These are phyloP conservation scores for Beris morrisii DNA, from an alignment of 2,888 invertebrate species.

Conservation along the genomic window DNA sequence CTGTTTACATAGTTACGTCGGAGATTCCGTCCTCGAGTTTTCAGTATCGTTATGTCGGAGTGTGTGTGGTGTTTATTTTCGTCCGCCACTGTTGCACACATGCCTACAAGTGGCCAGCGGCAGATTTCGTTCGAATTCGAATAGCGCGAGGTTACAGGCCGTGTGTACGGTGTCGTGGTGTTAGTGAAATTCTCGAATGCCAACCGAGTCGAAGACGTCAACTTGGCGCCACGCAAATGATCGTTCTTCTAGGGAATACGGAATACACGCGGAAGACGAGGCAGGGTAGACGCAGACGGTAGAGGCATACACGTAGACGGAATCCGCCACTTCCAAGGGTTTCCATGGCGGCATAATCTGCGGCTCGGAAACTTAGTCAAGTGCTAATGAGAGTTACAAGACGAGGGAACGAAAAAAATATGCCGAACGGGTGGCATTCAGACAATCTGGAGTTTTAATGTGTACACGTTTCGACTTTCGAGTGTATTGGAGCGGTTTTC, in stretches of 20 bases:
- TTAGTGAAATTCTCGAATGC: conserved; percentile 3
- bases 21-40: conserved; percentile 37
- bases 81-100: conserved; percentile 32
- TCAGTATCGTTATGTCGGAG: background rate
- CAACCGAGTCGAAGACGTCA: conserved; percentile 36
- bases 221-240: conserved; percentile 39
- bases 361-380: conserved; percentile 13
- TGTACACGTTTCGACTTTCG: too few species aligned
- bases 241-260: conserved; percentile 14
- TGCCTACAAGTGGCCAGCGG: conserved; percentile 25
- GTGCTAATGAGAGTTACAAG: conserved; percentile 29
- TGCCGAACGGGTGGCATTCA: conserved; percentile 19
- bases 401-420: background rate
- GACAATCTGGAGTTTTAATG: too few species aligned
- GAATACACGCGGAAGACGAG: conserved; percentile 16
- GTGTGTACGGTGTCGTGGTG: background rate
- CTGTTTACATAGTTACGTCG: conserved; percentile 37
- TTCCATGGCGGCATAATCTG: conserved; percentile 26
- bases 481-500: too few species aligned
- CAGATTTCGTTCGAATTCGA: background rate
- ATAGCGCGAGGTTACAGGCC: background rate
- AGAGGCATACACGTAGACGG: background rate
- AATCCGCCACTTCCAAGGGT: conserved; percentile 20
- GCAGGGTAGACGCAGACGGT: conserved; percentile 6
- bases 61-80: conserved; percentile 29